phyloP scores from a whole-genome alignment of 2,888 invertebrate species.

The Xestobium rufovillosum region DNA sequence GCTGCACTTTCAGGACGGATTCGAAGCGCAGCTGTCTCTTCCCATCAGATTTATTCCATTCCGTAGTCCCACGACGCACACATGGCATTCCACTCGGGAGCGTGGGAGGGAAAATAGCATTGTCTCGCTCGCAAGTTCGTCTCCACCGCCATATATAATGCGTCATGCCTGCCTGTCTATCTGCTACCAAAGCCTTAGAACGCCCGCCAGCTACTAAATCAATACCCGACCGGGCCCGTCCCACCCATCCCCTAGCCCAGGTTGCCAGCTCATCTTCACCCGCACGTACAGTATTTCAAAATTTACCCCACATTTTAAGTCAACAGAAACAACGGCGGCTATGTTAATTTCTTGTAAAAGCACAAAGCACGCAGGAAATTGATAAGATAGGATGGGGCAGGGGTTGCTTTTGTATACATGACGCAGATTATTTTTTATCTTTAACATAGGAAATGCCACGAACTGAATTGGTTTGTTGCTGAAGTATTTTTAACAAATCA shows the following conservation, averaged over 20 bases:
- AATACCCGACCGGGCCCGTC: constrained; percentile 37
- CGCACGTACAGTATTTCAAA: constrained; percentile 31
- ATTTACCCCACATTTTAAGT: constrained; percentile 25
- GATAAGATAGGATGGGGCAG: too few relatives aligned
- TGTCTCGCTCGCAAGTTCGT: constrained; percentile 37
- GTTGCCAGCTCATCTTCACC: constrained; percentile 33
- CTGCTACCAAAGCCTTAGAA: constrained; percentile 42
- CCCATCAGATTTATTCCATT: constrained; percentile 36
- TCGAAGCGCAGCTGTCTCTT: constrained; percentile 42
- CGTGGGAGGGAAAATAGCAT: constrained; percentile 26
- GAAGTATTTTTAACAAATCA: too few relatives aligned
- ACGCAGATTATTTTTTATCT: too few relatives aligned
- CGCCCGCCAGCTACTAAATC: constrained; percentile 45
- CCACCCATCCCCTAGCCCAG: constrained; percentile 27
- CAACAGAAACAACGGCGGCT: too few relatives aligned
- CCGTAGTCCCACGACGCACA: constrained; percentile 26
- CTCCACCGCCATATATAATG: constrained; percentile 46
- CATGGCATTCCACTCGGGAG: constrained; percentile 28
- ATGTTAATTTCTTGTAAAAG: too few relatives aligned
- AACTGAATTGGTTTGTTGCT: too few relatives aligned
- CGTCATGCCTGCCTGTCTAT: constrained; percentile 45
- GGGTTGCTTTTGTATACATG: too few relatives aligned
- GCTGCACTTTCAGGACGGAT: too few relatives aligned
- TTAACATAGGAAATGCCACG: too few relatives aligned
- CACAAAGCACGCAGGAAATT: too few relatives aligned